Base-by-base conservation (phyloP, 2,797 vertebrate species). In the Agapornis canus region DNA sequence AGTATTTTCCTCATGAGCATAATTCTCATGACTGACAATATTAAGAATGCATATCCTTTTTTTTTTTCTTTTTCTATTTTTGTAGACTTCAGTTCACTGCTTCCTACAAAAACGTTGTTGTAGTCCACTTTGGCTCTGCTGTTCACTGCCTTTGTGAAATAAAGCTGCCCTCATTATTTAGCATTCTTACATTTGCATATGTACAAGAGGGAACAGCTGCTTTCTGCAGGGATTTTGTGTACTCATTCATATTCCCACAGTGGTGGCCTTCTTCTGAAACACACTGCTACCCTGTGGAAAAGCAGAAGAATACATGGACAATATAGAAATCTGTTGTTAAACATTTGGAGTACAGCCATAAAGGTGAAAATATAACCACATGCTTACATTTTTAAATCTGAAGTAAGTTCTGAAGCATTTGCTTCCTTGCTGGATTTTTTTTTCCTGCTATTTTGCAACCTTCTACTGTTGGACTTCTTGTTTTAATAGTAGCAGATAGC, bases 281-380 rank as follows among this genome's bases (percentile, higher is more conserved):
- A 96, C 86, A 97, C 64, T 97, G 93, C 96, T 97, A 95, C 95
- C 92, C 94, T 97, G 93, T 97, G 97, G 92, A 96, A 96, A 96
- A 97, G 93, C 66, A 86, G 96, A 95, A 97, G 69, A 97, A 96
- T 96, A 96, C 93, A 95, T 39, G 91, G 85, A 45, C 61, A 69
- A 11, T 60, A 52, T 49, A 84, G 86, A 43, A 21, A 70, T 72
- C 63, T 94, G 11, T 86, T 92, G 86, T 79, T 81, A 93, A 86
- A 70, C 92, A 57, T 61, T 93, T 86, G 80, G 52, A 85, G 25
- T 72, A 61, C 37, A 73, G 73, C 26, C 27, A 37, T 85, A 71
- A 93, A 81, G 68, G 54, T 70, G 76, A 88, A 84, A 92, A 92
- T 71, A 48, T 35, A 92, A 65, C 16, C 39, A 61, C 25, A 57